phyloP scores from a whole-genome alignment of 2,888 invertebrate genomes.

The Mayetiola destructor region DNA sequence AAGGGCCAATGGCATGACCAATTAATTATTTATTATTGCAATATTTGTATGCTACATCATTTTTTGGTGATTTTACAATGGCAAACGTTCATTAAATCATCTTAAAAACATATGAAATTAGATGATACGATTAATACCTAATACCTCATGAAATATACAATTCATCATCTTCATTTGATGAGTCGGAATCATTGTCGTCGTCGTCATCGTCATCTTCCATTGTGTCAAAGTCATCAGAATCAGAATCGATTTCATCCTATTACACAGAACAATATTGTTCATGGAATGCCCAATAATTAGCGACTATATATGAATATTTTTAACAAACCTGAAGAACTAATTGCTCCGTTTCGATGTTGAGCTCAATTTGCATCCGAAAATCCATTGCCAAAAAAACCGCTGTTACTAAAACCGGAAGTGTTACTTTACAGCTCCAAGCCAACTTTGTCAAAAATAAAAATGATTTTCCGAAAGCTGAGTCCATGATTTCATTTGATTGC shows the following conservation, averaged over 20 bases:
- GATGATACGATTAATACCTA: too few species aligned
- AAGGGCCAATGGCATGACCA: too few species aligned
- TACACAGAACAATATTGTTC: neutral
- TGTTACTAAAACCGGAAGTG: constrained; percentile 50
- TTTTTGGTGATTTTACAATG: too few species aligned
- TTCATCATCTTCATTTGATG: too few species aligned
- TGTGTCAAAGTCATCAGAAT: neutral
- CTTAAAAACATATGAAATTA: too few species aligned
- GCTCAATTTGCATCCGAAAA: constrained; percentile 50
- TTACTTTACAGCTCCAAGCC: constrained; percentile 54
- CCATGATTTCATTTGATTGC: constrained; percentile 24
- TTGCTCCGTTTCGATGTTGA: constrained; percentile 42
- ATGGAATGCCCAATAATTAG: neutral
- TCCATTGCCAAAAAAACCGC: constrained; percentile 52
- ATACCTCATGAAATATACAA: too few species aligned
- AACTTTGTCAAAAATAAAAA: constrained; percentile 53
- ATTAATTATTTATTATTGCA: too few species aligned
- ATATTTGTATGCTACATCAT: too few species aligned
- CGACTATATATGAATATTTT: neutral
- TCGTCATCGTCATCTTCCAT: neutral
- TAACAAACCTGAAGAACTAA: constrained; percentile 23
- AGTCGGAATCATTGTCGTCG: neutral
- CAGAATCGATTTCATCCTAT: constrained; percentile 4
- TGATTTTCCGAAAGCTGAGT: constrained; percentile 35
- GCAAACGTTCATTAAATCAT: too few species aligned